Conservation (phyloP, 1,140 invertebrate genomes). For the Asobara japonica region DNA sequence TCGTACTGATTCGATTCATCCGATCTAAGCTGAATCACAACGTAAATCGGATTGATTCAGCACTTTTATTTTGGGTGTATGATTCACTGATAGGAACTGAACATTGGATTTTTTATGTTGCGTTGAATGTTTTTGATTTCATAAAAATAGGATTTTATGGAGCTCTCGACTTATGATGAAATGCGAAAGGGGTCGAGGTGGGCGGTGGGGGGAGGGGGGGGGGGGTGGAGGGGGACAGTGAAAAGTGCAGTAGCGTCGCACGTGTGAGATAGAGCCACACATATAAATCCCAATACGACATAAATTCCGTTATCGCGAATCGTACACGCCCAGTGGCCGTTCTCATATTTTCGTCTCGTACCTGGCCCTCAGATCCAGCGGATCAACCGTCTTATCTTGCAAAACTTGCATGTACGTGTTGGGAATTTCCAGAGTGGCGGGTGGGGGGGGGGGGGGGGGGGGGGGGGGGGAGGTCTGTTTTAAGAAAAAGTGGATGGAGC, state of each 20-base stretch:
- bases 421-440: neutral
- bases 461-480: neutral
- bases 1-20: too few relatives aligned
- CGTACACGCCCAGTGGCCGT: conserved; percentile 34
- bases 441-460: too few relatives aligned
- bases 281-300: conserved; percentile 52
- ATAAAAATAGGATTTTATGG: neutral
- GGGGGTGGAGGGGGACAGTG: too few relatives aligned
- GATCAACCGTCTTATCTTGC: conserved; percentile 13
- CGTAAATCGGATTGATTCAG: too few relatives aligned
- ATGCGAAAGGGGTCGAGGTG: too few relatives aligned
- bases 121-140: neutral
- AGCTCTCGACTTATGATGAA: neutral
- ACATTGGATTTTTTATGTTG: neutral
- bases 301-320: conserved; percentile 56
- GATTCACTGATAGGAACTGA: too few relatives aligned
- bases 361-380: neutral
- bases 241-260: neutral
- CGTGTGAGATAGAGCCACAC: neutral
- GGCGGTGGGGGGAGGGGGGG: too few relatives aligned
- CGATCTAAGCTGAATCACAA: too few relatives aligned
- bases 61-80: too few relatives aligned
- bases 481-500: neutral
- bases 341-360: conserved; percentile 15
- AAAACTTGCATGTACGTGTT: conserved; percentile 14